Evolutionary conservation across 2,113 vertebrate genomes (phyloP), one percentile per base, ranked within the genome.

Genomic region (Dasypus novemcinctus): DNA sequence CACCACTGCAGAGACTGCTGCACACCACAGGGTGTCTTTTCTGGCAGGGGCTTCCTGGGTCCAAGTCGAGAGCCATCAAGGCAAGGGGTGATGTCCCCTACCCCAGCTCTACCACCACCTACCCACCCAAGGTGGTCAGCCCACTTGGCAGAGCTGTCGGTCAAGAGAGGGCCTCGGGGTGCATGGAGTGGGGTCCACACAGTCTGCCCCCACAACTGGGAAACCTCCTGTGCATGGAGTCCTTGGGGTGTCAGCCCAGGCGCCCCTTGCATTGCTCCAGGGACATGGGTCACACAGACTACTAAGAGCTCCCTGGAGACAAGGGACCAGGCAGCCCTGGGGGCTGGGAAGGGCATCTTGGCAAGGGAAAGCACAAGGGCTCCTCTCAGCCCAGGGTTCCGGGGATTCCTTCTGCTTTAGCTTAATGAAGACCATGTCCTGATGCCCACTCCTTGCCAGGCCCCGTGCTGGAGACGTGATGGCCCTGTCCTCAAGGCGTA

Each of bases 151-250:
- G 33, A 78, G 66, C 33, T 79, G 33, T 5, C 7, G 23, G 64
- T 38, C 46, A 78, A 59, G 46, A 71, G 25, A 36, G 0, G 18
- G 15, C 52, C 72, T 36, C 41, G 17, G 4, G 6, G 21, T 38
- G 59, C 61, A 63, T 23, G 43, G 31, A 49, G 20, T 1, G 7
- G 15, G 9, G 27, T 36, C 68, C 59, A 13, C 15, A 38, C 59
- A 57, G 41, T 1, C 46, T 21, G n/a, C 25, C 33, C 5, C 25
- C 54, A 75, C 36, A 2, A 36, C 3, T 31, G 41, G 82, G n/a
- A 76, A n/a, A 36, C 7, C 23, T 87, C 57, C 13, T 0, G 7
- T 2, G 8, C 20, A 23, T 0, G 20, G 27, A 4, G 52, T 36
- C n/a, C 20, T 14, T 5, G 5, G 59, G 41, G n/a, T 46, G n/a